Base-by-base conservation (phyloP, 2,797 vertebrate species). In the Eulemur albifrons region DNA sequence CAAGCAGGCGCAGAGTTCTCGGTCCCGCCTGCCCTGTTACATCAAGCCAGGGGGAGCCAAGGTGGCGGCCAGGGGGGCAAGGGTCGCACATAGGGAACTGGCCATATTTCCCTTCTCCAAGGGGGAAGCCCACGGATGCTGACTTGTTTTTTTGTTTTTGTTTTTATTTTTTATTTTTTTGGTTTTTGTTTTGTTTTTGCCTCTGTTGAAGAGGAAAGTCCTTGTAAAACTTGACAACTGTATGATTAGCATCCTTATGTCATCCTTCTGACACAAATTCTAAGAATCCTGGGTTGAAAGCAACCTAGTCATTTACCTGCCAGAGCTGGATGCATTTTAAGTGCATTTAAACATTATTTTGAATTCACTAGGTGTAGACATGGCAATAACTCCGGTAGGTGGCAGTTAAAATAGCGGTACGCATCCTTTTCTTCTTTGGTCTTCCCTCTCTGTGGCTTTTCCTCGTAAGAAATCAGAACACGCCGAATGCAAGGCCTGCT, bases 201-300 rank as follows among this genome's bases (percentile, higher is more conserved):
- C 57, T 91, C 81, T 73, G 13, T 32, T 52, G 15, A 76, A 72
- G 65, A 93, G 54, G 48, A 84, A 72, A 79, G 45, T 67, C 80
- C 57, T 91, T 81, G 8, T 92, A 84, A 91, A 88, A 63, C 32
- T 38, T 79, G 38, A 88, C 43, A 27, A 7, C 52, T 45, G 0
- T 72, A 7, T 93, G 75, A 79, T 85, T 73, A 20, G 2, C 23
- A 52, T 43, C n/a, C n/a, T 61, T 75, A 94, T 73, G 84, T 94
- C 57, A 90, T 87, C 54, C 52, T 90, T 95, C 87, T 43, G 63
- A 61, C 57, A 48, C 59, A 94, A 76, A 77, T 61, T 59, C 90
- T 84, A 93, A 88, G 79, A 79, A 86, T 72, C 40, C 59, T 43
- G 50, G 65, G 32, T 77, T 59, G 73, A 77, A 87, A 94, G n/a